Percentiles rank a stretch among this genome's conserved stretches.
phyloP scores from a whole-genome alignment of 2,888 invertebrate species.

The Merodon equestris region DNA sequence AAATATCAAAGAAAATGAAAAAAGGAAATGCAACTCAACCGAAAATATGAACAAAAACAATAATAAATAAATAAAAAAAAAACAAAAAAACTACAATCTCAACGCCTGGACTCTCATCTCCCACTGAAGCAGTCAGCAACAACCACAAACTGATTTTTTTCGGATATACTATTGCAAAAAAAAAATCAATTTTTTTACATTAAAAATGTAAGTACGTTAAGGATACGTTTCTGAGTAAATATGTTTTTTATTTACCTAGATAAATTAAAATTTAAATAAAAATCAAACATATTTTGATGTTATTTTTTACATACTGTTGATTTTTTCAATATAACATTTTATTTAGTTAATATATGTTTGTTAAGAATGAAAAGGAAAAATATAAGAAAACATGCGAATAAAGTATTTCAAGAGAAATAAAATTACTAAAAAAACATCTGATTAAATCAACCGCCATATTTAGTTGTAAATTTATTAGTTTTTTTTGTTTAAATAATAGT shows the following conservation, averaged over 20 bases:
- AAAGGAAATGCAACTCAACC: no score
- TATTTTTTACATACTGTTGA: slow-evolving; percentile 47
- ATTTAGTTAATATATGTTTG: slow-evolving; percentile 23
- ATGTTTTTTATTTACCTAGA: slow-evolving; percentile 35
- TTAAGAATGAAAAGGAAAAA: slow-evolving; percentile 12
- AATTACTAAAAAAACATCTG: slow-evolving; percentile 39
- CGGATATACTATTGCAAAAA: slow-evolving; percentile 25
- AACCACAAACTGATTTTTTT: slow-evolving; percentile 36
- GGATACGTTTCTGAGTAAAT: slow-evolving; percentile 35
- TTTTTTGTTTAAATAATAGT: slow-evolving; percentile 40
- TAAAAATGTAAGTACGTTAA: slow-evolving; percentile 61
- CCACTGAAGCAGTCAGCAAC: slow-evolving; percentile 23
- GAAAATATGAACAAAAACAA: no score
- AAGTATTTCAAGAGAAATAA: slow-evolving; percentile 33
- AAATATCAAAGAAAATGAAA: no score
- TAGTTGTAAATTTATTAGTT: slow-evolving; percentile 69
- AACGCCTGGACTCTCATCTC: slow-evolving; percentile 3
- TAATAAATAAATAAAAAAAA: background rate
- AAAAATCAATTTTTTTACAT: slow-evolving; percentile 45
- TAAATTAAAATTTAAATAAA: slow-evolving; percentile 54
- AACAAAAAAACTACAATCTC: no score
- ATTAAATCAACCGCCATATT: slow-evolving; percentile 72
- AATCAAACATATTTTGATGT: slow-evolving; percentile 20
- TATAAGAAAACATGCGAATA: slow-evolving; percentile 1
- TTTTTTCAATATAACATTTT: slow-evolving; percentile 46